These are phyloP conservation scores for Forbesichthys papilliferus DNA, from an alignment of 2,113 vertebrate species.

Conservation along the genomic window DNA sequence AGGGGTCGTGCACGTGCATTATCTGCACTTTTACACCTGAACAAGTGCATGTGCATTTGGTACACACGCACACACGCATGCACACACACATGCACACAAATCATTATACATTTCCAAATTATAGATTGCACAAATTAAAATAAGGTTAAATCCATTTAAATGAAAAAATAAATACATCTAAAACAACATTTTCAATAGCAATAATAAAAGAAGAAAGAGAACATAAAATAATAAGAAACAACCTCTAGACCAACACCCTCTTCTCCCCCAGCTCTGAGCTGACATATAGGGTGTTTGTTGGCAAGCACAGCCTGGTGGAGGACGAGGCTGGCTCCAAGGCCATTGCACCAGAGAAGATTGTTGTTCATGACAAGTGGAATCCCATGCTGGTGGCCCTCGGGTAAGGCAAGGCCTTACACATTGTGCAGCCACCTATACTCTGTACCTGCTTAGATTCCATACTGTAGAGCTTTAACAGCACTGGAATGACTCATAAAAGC, in stretches of 20 bases:
- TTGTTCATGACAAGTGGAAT: constrained; percentile 87
- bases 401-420: constrained; percentile 48
- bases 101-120: too few relatives aligned
- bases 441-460: not conserved
- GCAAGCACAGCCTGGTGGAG: constrained; percentile 80
- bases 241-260: not conserved
- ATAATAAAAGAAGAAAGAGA: too few relatives aligned
- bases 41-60: constrained; percentile 15
- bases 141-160: too few relatives aligned
- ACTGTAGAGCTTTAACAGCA: constrained; percentile 9
- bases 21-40: constrained; percentile 11
- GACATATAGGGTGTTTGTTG: constrained; percentile 86
- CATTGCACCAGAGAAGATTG: constrained; percentile 76
- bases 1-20: constrained; percentile 16
- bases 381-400: constrained; percentile 73
- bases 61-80: not conserved
- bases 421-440: too few relatives aligned
- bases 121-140: too few relatives aligned
- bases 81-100: not conserved
- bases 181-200: too few relatives aligned
- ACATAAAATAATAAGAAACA: too few relatives aligned
- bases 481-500: too few relatives aligned
- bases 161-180: too few relatives aligned
- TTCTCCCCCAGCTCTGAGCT: constrained; percentile 60
- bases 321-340: constrained; percentile 71